Evolutionary conservation across 2,113 vertebrate genomes (phyloP).

Genomic region (Halcyon senegalensis): DNA sequence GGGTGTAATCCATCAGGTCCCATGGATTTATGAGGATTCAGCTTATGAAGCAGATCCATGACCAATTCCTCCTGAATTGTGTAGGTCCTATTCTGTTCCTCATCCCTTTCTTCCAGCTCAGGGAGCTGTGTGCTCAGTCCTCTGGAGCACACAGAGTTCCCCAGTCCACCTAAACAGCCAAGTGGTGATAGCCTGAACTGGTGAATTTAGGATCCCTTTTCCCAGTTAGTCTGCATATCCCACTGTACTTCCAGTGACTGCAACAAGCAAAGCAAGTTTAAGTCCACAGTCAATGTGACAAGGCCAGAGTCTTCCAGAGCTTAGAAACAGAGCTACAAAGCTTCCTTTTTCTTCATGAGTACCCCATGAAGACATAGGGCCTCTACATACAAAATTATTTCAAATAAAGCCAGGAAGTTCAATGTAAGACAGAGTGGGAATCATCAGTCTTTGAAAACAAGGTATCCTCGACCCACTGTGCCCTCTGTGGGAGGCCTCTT

Average conservation of each 20-base stretch:
- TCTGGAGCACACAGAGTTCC: neutral
- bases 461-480: neutral
- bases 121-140: neutral
- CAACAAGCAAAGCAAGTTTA: neutral
- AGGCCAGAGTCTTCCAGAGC: neutral
- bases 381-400: neutral
- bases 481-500: neutral
- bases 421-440: neutral
- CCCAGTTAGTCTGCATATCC: neutral
- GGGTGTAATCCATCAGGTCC: no score
- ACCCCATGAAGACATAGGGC: neutral
- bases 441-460: neutral
- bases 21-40: no score
- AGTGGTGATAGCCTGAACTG: neutral
- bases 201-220: neutral
- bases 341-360: neutral
- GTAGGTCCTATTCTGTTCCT: no score
- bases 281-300: neutral
- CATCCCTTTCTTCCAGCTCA: no score
- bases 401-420: neutral
- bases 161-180: neutral
- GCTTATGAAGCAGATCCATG: no score
- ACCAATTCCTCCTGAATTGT: no score
- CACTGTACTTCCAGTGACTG: neutral
- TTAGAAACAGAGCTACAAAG: neutral